A percentile compares a stretch with the other conserved stretches of the same genome.
phyloP scores from a whole-genome alignment of 2,113 vertebrate species.

The Protobothrops mucrosquamatus region DNA sequence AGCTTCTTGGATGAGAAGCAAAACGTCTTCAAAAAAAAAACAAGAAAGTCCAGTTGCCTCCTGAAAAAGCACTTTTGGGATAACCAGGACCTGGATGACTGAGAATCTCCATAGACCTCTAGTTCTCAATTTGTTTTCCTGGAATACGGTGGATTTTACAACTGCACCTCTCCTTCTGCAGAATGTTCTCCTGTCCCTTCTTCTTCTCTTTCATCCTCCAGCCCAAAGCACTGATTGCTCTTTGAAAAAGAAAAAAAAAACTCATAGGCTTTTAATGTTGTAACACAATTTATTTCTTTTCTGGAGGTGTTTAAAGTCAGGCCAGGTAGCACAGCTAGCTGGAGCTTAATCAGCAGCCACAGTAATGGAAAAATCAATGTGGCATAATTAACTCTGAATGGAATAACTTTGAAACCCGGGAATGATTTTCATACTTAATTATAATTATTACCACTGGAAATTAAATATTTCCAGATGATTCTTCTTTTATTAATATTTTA shows the following conservation, averaged over 20 bases:
- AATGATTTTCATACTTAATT: not conserved
- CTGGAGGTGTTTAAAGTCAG: not conserved
- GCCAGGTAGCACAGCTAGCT: not conserved
- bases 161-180: not conserved
- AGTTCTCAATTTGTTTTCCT: not conserved
- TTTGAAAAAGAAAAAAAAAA: not conserved
- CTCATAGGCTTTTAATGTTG: not conserved
- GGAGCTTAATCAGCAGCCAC: not conserved
- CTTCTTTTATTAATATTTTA: not conserved
- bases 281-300: not conserved
- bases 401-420: conserved; percentile 5
- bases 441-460: not conserved
- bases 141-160: not conserved
- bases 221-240: not conserved
- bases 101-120: too few relatives aligned
- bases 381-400: conserved; percentile 1
- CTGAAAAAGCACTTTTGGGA: too few relatives aligned
- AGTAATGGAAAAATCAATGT: conserved; percentile 17
- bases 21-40: too few relatives aligned
- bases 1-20: too few relatives aligned
- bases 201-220: not conserved
- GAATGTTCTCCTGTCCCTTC: not conserved
- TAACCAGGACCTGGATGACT: too few relatives aligned
- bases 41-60: too few relatives aligned
- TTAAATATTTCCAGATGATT: not conserved